These are phyloP conservation scores for Psilopogon haemacephalus DNA, from an alignment of 2,113 vertebrate species.

Conservation along the genomic window DNA sequence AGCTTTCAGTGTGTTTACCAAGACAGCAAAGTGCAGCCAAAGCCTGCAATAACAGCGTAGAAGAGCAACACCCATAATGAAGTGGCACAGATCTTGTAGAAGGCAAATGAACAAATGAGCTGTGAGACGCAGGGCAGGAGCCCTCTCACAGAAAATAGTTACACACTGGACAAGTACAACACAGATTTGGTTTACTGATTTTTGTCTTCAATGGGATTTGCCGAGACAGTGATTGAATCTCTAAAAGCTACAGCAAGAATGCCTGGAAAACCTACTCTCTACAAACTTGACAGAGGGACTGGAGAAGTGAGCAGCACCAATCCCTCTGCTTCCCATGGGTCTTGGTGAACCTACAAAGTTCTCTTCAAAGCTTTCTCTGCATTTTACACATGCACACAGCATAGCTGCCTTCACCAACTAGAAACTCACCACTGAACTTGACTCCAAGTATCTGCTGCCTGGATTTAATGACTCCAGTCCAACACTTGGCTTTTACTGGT, in stretches of 20 bases:
- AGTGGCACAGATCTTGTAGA: not conserved
- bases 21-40: not conserved
- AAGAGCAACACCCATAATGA: not conserved
- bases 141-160: not conserved
- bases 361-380: not conserved
- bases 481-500: not conserved
- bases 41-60: not conserved
- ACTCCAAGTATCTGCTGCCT: not conserved
- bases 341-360: not conserved
- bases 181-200: not conserved
- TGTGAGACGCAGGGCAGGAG: accelerated
- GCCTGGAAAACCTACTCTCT: not conserved
- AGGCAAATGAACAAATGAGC: not conserved
- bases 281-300: not conserved
- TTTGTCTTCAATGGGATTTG: not conserved
- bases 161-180: not conserved
- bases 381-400: accelerated
- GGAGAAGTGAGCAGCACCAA: not conserved
- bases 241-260: not conserved
- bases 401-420: not conserved
- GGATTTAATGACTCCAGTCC: not conserved
- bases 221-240: not conserved
- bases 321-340: accelerated
- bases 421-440: not conserved
- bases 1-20: accelerated